Base-by-base conservation (phyloP, 2,797 vertebrate species). In the Sebastes vulpes region DNA sequence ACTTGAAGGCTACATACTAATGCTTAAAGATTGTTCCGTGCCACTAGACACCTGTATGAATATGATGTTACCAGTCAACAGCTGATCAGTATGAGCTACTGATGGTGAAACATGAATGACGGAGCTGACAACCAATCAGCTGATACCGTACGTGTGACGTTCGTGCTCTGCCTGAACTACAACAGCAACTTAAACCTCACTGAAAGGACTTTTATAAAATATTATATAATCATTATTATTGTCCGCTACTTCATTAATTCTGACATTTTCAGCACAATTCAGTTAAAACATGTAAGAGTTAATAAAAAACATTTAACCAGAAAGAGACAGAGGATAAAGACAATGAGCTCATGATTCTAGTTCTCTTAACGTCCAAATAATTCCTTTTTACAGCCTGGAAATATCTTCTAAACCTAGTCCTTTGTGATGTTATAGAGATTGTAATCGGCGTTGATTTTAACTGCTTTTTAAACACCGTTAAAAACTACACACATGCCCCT, bases 371-470 rank as follows among this genome's bases (percentile, higher is more conserved):
- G 9, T 71, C 29, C 26, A 58, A n/a, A 53, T 67, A 26, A 69
- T 72, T 61, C n/a, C 21, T 9, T 54, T 70, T 32, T 35, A 75
- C 48, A 46, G 59, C 69, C n/a, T 25, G 25, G 28, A 65, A 79
- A 72, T 60, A 66, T 65, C 64, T 74, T 72, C 63, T 10, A 23
- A 68, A 58, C 25, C 2, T 35, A 87, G 42, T 77, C 53, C 53
- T 74, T 65, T 74, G 57, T 35, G 61, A 42, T 71, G 72, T 81
- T 75, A 83, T 77, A 10, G 29, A 76, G 66, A 72, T 26, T 54
- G 75, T 79, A 71, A 81, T 81, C 60, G 53, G 3, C 58, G 77
- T 57, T 66, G 64, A 75, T 78, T 80, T 84, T 52, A 86, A 86
- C 67, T 52, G 75, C 77, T 65, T 79, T 75, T 59, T 66, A 84